Conservation (phyloP, 1,140 invertebrate species). For the Euglossa dilemma region DNA sequence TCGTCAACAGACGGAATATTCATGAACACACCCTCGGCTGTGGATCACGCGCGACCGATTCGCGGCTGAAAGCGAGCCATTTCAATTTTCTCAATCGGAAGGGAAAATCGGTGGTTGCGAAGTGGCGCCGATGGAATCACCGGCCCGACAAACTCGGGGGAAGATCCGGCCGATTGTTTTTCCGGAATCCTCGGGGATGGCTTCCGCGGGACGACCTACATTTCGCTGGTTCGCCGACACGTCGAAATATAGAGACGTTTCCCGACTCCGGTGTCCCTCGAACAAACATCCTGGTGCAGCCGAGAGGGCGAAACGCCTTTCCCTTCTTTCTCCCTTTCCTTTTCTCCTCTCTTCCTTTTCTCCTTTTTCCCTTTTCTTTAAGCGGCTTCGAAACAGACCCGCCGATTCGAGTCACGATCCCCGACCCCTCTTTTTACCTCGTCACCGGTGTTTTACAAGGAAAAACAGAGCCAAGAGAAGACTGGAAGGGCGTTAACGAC, state of each 20-base stretch:
- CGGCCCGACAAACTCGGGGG: constrained; percentile 20
- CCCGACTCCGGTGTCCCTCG: neutral
- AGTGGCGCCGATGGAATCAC: constrained; percentile 36
- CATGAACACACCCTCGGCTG: neutral
- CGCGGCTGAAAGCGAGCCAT: constrained; percentile 9
- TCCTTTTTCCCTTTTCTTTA: no score
- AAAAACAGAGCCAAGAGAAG: neutral
- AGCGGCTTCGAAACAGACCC: neutral
- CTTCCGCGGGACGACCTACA: constrained; percentile 40
- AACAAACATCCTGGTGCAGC: neutral
- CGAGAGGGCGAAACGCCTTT: neutral
- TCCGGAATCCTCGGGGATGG: constrained; percentile 38
- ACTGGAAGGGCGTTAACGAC: neutral
- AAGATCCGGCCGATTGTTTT: constrained; percentile 49
- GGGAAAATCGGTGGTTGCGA: constrained; percentile 20
- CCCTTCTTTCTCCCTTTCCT: no score
- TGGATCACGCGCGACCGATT: neutral
- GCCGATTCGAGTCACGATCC: neutral
- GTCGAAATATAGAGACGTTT: constrained; percentile 23
- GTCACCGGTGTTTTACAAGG: neutral
- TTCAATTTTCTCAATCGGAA: constrained; percentile 48
- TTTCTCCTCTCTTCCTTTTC: no score
- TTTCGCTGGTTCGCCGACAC: constrained; percentile 6
- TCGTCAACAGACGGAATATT: neutral
- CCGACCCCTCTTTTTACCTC: neutral